A percentile compares a stretch with the other conserved stretches of the same genome.
phyloP scores from a whole-genome alignment of 2,113 vertebrate species.

The Barbus barbus region DNA sequence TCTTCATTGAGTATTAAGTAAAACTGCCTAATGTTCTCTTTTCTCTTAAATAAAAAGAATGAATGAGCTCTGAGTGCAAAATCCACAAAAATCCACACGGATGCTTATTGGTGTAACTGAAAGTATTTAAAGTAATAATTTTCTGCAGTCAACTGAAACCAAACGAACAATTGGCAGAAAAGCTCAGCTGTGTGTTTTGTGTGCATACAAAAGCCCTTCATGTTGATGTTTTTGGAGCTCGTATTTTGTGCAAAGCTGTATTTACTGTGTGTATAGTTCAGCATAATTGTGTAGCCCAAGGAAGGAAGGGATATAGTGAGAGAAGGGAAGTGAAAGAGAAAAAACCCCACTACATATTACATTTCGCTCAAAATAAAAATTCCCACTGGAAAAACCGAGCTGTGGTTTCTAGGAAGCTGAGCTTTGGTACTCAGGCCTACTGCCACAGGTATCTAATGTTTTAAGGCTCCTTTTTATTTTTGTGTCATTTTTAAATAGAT shows the following conservation, averaged over 20 bases:
- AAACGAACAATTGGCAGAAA: not conserved
- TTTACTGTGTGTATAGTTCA: constrained; percentile 61
- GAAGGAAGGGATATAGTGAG: constrained; percentile 1
- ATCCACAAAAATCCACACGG: not conserved
- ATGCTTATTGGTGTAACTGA: not conserved
- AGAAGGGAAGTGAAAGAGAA: constrained; percentile 3
- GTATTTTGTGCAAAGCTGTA: constrained; percentile 59
- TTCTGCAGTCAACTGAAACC: not conserved
- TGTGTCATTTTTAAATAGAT: not conserved
- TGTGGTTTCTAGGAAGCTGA: too few relatives aligned
- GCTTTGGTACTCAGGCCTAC: constrained; percentile 2
- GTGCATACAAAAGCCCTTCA: not conserved
- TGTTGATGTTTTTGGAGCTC: constrained; percentile 47
- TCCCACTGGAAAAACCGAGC: not conserved
- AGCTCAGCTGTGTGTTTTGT: not conserved
- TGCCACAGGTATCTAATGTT: constrained; percentile 7
- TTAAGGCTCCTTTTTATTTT: not conserved
- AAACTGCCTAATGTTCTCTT: not conserved
- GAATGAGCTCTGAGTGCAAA: not conserved
- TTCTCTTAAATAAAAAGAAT: not conserved
- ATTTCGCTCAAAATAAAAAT: constrained; percentile 56
- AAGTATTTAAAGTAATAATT: not conserved
- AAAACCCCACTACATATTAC: constrained; percentile 16
- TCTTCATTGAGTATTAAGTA: not conserved
- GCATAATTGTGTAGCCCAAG: constrained; percentile 64